phyloP scores from a whole-genome alignment of 2,797 vertebrate genomes.

The Natrix natrix region DNA sequence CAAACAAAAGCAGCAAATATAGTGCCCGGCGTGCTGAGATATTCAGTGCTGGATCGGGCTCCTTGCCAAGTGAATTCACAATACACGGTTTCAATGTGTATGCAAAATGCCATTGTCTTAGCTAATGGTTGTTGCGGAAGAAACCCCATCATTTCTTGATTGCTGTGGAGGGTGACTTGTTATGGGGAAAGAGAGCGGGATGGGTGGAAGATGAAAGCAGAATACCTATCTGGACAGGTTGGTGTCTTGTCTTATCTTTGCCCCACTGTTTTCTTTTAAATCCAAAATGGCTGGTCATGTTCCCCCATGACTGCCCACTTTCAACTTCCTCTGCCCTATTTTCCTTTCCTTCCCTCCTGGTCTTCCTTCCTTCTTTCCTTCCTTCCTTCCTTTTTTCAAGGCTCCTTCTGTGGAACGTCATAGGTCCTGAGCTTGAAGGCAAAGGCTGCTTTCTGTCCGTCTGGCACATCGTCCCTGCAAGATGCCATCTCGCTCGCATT shows the following conservation, averaged over 20 bases:
- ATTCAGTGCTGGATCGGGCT: slow-evolving; percentile 3
- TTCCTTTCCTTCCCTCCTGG: slow-evolving; percentile 1
- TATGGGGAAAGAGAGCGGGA: background rate
- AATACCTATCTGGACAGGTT: background rate
- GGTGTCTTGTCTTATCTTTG: slow-evolving; percentile 9
- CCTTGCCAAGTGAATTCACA: slow-evolving; percentile 44
- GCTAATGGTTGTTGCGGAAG: slow-evolving; percentile 71
- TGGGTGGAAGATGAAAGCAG: background rate
- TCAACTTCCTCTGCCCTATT: slow-evolving; percentile 29
- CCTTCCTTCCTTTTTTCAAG: slow-evolving; percentile 51
- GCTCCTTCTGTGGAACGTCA: slow-evolving; percentile 54
- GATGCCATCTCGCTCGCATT: background rate
- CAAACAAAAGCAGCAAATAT: slow-evolving; percentile 57
- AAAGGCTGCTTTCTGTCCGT: slow-evolving; percentile 28
- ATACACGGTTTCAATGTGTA: slow-evolving; percentile 42
- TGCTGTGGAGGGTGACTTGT: slow-evolving; percentile 1
- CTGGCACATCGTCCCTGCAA: background rate
- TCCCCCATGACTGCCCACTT: slow-evolving; percentile 35
- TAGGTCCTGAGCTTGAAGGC: slow-evolving; percentile 21
- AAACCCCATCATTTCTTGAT: background rate
- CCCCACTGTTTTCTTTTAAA: slow-evolving; percentile 2
- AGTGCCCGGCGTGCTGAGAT: accelerated
- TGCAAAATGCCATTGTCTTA: slow-evolving; percentile 71
- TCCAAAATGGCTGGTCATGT: slow-evolving; percentile 9
- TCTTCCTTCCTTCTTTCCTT: slow-evolving; percentile 15